Evolutionary conservation across 2,797 vertebrate genomes (phyloP).

Genomic region (Halcyon badia): DNA sequence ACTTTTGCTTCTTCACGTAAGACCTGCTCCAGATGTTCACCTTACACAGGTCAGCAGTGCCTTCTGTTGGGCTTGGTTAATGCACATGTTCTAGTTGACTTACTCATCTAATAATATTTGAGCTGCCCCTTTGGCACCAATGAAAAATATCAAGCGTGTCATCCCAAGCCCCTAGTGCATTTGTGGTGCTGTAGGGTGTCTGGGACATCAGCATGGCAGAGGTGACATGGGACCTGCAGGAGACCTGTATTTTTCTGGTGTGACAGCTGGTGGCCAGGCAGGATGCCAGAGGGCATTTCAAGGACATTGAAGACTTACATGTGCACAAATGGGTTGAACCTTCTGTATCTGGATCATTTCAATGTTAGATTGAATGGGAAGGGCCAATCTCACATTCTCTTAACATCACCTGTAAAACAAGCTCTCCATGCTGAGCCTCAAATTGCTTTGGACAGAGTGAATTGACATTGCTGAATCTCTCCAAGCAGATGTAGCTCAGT

Average conservation of each 20-base stretch:
- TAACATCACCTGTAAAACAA: background rate
- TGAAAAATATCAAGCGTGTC: background rate
- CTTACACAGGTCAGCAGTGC: background rate
- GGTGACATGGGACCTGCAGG: background rate
- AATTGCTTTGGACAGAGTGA: background rate
- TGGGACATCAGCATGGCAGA: background rate
- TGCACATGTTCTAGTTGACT: background rate
- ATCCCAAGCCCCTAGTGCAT: background rate
- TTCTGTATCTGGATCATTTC: background rate
- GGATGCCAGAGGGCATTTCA: background rate
- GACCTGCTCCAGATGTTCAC: background rate
- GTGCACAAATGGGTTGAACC: background rate
- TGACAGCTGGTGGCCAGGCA: background rate
- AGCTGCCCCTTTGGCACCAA: background rate
- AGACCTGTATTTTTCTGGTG: background rate
- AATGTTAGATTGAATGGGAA: background rate
- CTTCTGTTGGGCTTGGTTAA: background rate
- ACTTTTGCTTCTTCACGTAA: rapidly evolving
- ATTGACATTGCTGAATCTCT: background rate
- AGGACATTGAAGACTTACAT: background rate
- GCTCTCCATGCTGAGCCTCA: background rate
- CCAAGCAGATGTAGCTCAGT: background rate
- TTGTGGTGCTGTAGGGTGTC: background rate
- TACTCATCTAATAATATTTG: background rate
- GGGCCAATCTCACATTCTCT: background rate